Base-by-base conservation (phyloP, 2,888 invertebrate species). In the Amphipoea oculea region DNA sequence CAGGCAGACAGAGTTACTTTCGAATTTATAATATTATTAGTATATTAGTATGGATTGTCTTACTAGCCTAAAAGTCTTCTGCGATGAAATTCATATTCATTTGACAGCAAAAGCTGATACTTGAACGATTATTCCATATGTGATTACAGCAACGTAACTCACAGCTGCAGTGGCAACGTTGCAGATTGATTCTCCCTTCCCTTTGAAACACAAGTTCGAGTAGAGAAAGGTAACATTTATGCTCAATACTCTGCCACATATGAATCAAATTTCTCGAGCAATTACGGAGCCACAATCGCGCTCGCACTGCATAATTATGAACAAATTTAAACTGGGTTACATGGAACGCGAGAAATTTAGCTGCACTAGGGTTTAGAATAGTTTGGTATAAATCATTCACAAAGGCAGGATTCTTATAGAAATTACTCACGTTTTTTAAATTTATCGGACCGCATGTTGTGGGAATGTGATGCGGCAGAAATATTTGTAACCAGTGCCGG, bases 251-350 rank as follows among this genome's bases (percentile, higher is more conserved):
- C n/a, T 0, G 11, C n/a, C 29, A 51, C 42, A 12, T 54, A 40
- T 23, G 29, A 48, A 63, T 42, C 11, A 63, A 83, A 68, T 40
- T 69, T 23, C 14, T 20, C 23, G 17, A 63, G n/a, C 45, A 66
- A 70, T 70, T 70, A 40, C 5, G 6, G 7, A 66, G 0, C 9
- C 40, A 68, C 54, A 70, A 45, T 54, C 42, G 40, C 51, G 45
- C 60, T 67, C 12, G 54, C 66, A n/a, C 42, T 45, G 63, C 70
- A 62, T 60, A 68, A 74, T 77, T 81, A 62, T 57, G 57, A 63
- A 42, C 36, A 65, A 14, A 65, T 40, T 69, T 36, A 14, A 83
- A 23, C 48, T 63, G n/a, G 4, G 51, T 62, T 73, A 54, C 23
- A 7, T 23, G 20, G 12, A 23, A 73, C 23, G 54, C 62, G 65